These are phyloP conservation scores for Chironomus striatipennis DNA, from an alignment of 1,140 invertebrate genomes.

Conservation along the genomic window DNA sequence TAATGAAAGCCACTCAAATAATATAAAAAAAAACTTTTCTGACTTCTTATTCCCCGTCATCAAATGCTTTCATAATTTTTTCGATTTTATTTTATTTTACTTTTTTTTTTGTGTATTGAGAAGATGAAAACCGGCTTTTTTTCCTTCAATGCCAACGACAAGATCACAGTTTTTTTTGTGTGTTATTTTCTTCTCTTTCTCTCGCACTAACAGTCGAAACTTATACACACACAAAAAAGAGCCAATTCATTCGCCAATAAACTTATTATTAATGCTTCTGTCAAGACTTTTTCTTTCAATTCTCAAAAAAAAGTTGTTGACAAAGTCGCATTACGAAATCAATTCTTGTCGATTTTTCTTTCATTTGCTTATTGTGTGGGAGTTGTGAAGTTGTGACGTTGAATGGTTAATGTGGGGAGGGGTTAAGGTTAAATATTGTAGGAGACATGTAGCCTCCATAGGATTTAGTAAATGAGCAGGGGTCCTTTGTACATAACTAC, in stretches of 20 bases:
- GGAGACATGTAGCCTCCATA: too few relatives aligned
- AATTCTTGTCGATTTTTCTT: not conserved
- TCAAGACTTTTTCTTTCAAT: not conserved
- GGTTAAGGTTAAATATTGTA: too few relatives aligned
- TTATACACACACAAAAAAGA: not conserved
- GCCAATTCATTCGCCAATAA: slow-evolving; percentile 1
- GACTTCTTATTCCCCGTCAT: not conserved
- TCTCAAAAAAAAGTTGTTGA: slow-evolving; percentile 3
- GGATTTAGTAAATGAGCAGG: too few relatives aligned
- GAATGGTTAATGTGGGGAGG: too few relatives aligned
- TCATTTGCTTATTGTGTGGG: not conserved
- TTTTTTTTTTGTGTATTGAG: too few relatives aligned
- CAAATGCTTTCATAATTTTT: slow-evolving; percentile 13
- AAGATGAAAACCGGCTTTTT: not conserved
- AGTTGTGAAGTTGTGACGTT: too few relatives aligned
- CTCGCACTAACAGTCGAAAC: not conserved
- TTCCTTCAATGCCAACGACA: not conserved
- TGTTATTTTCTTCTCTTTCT: not conserved
- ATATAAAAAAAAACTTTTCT: not conserved
- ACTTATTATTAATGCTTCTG: slow-evolving; percentile 14
- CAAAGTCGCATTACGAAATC: slow-evolving; percentile 7
- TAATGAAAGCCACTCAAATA: not conserved
- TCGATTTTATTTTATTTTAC: not conserved
- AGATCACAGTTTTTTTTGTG: not conserved
- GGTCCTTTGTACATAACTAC: too few relatives aligned